These are phyloP conservation scores for Astropecten irregularis DNA, from an alignment of 53 echinoderm and acorn worm species.

Conservation along the genomic window DNA sequence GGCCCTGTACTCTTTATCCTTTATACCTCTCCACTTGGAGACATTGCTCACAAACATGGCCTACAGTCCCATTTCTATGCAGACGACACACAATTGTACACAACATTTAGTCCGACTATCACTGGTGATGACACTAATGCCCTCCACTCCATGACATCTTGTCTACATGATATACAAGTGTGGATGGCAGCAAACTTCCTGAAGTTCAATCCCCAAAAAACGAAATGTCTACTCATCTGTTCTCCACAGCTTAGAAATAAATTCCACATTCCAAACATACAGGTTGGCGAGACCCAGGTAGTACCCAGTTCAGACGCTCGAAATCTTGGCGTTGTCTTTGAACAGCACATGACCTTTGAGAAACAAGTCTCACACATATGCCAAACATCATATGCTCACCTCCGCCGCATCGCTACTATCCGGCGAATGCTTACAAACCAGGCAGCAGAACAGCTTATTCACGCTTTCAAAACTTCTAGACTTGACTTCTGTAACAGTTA, in stretches of 20 bases:
- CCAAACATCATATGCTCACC: neutral
- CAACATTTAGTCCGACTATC: neutral
- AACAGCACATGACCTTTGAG: conserved; percentile 8
- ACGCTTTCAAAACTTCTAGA: conserved; percentile 17
- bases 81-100: conserved; percentile 40
- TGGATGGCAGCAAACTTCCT: conserved; percentile 37
- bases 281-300: neutral
- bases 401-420: neutral
- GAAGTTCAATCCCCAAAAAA: conserved; percentile 33
- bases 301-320: neutral
- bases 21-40: neutral
- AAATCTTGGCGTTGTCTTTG: conserved; percentile 42
- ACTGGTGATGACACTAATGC: neutral
- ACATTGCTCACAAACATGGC: neutral
- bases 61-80: conserved; percentile 11
- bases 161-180: conserved; percentile 14
- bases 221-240: conserved; percentile 18
- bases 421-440: neutral
- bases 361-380: conserved; percentile 6
- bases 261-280: neutral
- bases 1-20: conserved; percentile 26
- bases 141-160: neutral
- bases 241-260: neutral
- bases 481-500: conserved; percentile 46
- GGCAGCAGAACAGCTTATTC: no score